phyloP scores from a whole-genome alignment of 2,888 invertebrate genomes.

The Leucophora obtusa region DNA sequence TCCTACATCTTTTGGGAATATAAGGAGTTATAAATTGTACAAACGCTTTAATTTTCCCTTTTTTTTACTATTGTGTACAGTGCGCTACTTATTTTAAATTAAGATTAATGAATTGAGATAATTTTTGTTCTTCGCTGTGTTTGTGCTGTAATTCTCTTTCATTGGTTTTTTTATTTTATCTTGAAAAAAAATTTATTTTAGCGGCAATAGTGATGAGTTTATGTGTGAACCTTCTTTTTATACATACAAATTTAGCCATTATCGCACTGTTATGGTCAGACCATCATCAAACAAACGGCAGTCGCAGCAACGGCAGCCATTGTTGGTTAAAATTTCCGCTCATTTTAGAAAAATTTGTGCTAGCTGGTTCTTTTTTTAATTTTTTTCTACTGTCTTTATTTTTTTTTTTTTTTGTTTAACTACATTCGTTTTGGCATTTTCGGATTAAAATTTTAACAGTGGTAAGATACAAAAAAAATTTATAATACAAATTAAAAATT shows the following conservation, averaged over 20 bases:
- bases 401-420: neutral
- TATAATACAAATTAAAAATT: too few relatives aligned
- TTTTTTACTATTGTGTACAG: neutral
- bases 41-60: conserved; percentile 7
- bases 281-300: neutral
- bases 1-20: conserved; percentile 20
- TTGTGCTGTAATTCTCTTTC: neutral
- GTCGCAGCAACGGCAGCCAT: neutral
- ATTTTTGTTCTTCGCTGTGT: conserved; percentile 6
- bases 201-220: conserved; percentile 21
- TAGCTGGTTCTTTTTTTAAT: too few relatives aligned
- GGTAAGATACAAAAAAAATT: neutral
- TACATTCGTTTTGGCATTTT: neutral
- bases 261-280: conserved; percentile 9
- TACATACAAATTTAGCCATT: conserved; percentile 28
- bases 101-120: conserved; percentile 63
- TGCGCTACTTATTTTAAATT: conserved; percentile 52
- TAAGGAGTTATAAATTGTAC: conserved; percentile 34
- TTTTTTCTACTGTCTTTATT: too few relatives aligned
- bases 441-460: neutral
- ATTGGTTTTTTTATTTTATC: neutral
- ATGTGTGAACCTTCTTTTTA: conserved; percentile 28
- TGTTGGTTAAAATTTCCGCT: neutral
- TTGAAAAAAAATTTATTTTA: neutral
- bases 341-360: neutral